phyloP scores from a whole-genome alignment of 2,888 invertebrate genomes.

The Drosophila infuscata region DNA sequence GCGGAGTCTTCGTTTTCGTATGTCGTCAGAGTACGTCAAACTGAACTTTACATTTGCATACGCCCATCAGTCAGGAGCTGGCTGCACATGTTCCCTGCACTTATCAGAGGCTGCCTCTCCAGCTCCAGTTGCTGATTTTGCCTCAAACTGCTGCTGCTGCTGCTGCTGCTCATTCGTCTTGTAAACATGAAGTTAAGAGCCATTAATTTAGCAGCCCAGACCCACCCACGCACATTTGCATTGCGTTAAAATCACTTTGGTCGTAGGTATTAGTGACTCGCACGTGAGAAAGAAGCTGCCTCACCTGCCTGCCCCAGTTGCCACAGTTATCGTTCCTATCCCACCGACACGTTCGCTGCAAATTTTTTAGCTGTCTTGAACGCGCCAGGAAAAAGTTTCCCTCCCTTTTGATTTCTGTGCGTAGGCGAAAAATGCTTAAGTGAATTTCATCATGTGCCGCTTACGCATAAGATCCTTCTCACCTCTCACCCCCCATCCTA shows the following conservation, averaged over 20 bases:
- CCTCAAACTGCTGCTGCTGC: constrained; percentile 21
- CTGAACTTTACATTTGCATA: constrained; percentile 73
- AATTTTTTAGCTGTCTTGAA: constrained; percentile 60
- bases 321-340: constrained; percentile 6
- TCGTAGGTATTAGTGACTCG: constrained; percentile 59
- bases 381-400: constrained; percentile 51
- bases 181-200: constrained; percentile 79
- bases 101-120: not conserved
- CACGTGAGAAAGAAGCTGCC: constrained; percentile 28
- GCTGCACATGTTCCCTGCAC: constrained; percentile 21
- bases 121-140: not conserved
- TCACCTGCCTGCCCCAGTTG: too few species aligned
- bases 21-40: constrained; percentile 66
- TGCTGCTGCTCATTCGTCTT: constrained; percentile 67
- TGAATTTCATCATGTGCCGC: constrained; percentile 71
- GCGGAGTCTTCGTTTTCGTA: constrained; percentile 38
- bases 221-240: constrained; percentile 56
- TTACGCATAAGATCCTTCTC: constrained; percentile 42
- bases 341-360: constrained; percentile 60
- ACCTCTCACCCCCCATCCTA: not conserved
- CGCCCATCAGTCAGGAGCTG: constrained; percentile 66
- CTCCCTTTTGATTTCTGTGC: constrained; percentile 61
- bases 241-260: constrained; percentile 76
- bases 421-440: constrained; percentile 66
- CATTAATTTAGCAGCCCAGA: constrained; percentile 71